A percentile compares a stretch with the other conserved stretches of the same genome.
Evolutionary conservation across 64 coral and sea anemone species (phyloP).

Genomic region (Montipora efflorescens): DNA sequence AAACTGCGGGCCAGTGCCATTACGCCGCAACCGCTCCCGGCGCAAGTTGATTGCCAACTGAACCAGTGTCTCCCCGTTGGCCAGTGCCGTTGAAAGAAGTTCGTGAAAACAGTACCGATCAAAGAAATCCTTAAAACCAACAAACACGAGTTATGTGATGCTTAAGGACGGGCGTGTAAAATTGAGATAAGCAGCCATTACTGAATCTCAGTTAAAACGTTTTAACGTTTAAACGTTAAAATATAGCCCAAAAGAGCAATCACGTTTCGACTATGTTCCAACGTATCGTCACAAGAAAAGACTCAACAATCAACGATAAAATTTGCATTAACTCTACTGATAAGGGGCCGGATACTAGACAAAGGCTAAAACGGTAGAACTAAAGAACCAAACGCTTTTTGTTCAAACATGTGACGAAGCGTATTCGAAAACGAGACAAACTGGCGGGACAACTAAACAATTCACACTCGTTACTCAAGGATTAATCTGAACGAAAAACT

Average conservation of each 20-base stretch:
- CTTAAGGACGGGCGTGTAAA: background rate
- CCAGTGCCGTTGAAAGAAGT: background rate
- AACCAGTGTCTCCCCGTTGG: background rate
- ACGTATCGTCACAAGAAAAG: background rate
- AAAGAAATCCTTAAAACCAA: background rate
- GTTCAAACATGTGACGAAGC: background rate
- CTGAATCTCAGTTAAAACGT: background rate
- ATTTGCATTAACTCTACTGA: background rate
- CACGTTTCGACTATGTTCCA: background rate
- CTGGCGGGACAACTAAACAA: constrained; percentile 17
- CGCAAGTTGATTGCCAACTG: no score
- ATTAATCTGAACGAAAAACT: constrained; percentile 36
- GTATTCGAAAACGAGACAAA: background rate
- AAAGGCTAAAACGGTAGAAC: background rate
- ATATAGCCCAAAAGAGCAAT: constrained; percentile 8
- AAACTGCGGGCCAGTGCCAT: background rate
- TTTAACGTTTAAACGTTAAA: background rate
- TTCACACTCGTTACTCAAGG: background rate
- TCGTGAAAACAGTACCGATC: background rate
- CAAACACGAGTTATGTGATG: background rate
- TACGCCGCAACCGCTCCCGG: background rate
- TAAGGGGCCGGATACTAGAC: background rate
- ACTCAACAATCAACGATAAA: background rate
- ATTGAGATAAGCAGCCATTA: background rate
- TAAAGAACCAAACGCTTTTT: background rate